Conservation (phyloP, 2,888 invertebrate species). For the Scaptomyza tumidula region DNA sequence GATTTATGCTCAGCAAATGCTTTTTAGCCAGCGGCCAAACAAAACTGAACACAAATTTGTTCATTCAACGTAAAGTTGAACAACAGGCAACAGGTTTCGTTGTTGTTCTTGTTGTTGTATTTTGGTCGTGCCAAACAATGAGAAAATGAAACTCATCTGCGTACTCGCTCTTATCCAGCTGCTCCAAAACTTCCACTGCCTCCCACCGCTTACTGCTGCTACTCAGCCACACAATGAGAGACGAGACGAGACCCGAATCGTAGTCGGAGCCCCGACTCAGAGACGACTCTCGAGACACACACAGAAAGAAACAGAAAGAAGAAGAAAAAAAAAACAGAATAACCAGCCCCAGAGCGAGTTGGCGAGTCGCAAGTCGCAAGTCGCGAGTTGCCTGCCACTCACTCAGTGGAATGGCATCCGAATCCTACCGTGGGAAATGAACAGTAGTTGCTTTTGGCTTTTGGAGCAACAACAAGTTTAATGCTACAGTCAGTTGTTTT, state of each 20-base stretch:
- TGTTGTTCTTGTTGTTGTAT: constrained; percentile 34
- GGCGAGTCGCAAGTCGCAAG: constrained; percentile 40
- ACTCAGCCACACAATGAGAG: constrained; percentile 51
- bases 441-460: constrained; percentile 82
- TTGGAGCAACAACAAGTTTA: constrained; percentile 70
- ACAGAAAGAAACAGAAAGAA: neutral
- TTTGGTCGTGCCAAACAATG: constrained; percentile 66
- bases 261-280: constrained; percentile 9
- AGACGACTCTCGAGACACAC: constrained; percentile 15
- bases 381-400: constrained; percentile 64
- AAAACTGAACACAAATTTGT: constrained; percentile 63
- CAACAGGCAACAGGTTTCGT: constrained; percentile 64
- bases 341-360: constrained; percentile 37
- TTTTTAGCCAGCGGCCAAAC: constrained; percentile 69
- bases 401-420: constrained; percentile 78
- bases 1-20: constrained; percentile 73
- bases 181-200: constrained; percentile 43
- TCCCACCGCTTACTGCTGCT: constrained; percentile 45
- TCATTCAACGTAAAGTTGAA: constrained; percentile 70
- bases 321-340: neutral
- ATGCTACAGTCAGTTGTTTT: constrained; percentile 53
- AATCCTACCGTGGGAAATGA: constrained; percentile 84
- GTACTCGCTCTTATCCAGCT: constrained; percentile 64
- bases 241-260: constrained; percentile 37
- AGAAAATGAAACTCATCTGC: constrained; percentile 75